Evolutionary conservation across 2,113 vertebrate genomes (phyloP), one percentile per base, ranked within the genome.

Genomic region (Boulengerochromis microlepis): DNA sequence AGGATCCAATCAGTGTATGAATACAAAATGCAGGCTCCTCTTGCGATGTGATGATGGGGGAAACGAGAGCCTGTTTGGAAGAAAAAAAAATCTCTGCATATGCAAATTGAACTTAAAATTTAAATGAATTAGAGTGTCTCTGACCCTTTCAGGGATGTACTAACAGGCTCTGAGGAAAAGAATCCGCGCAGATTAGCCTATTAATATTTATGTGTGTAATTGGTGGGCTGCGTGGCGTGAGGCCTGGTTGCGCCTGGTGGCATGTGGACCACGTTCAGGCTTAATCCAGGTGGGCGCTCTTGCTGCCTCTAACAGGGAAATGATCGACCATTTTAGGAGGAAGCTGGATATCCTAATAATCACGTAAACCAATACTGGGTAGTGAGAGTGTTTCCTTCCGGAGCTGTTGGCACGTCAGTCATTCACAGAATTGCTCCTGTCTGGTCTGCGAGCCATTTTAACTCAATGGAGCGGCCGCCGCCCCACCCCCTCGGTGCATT

Each of bases 1-100:
- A 97, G 97, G 97, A 97, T 98, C 97, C 98, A 98, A 98, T 98
- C 98, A 98, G 90, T 22, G 97, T 96, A 96, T 97, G 97, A 98
- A 97, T 95, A 83, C 82, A 33, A 94, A 92, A 95, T 91, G 86
- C 90, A 85, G 94, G 90, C 89, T 91, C 84, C 89, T 88, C 91
- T 94, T 91, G 69, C 87, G 57, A 86, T 89, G 88, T 92, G 93
- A 95, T 94, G 93, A 93, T 92, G 91, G 82, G 29, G 35, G 87
- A 54, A 83, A 69, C 29, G 83, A 84, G 91, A 87, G 92, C 85
- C 83, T 61, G 86, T 94, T 89, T 87, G 90, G 93, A 83, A 92
- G 31, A 5, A 69, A 69, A 22, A 22, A 69, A 40, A 87, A 93
- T 91, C 91, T 92, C 93, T 93, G 94, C 94, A 94, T 96, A 97